Percentiles rank a stretch among this genome's conserved stretches.
These are phyloP conservation scores for Poecilia gillii DNA, from an alignment of 2,797 vertebrate genomes.

Conservation along the genomic window DNA sequence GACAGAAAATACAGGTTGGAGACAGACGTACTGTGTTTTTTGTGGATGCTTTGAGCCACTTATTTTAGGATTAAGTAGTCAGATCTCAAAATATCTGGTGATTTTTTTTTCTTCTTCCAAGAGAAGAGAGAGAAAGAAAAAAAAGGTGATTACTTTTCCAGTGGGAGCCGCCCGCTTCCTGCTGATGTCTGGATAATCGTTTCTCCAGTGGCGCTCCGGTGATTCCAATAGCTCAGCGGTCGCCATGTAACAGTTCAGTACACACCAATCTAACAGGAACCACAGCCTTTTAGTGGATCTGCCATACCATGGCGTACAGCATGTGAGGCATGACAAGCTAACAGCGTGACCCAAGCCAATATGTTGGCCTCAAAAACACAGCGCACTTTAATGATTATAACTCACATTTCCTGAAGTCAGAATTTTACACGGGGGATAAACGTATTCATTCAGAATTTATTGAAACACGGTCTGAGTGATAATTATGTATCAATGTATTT, in stretches of 20 bases:
- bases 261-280: slow-evolving; percentile 41
- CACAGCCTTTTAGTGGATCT: slow-evolving; percentile 18
- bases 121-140: slow-evolving; percentile 16
- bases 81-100: slow-evolving; percentile 69
- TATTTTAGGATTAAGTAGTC: slow-evolving; percentile 68
- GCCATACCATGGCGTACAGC: slow-evolving; percentile 14
- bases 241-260: slow-evolving; percentile 52
- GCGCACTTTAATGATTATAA: background rate
- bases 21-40: slow-evolving; percentile 23
- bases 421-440: background rate
- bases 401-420: background rate
- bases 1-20: slow-evolving; percentile 19
- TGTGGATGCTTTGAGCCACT: slow-evolving; percentile 42
- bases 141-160: slow-evolving; percentile 66
- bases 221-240: slow-evolving; percentile 49
- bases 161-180: slow-evolving; percentile 56
- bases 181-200: slow-evolving; percentile 60
- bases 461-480: background rate
- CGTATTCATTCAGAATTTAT: background rate
- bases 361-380: background rate
- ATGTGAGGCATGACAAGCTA: slow-evolving; percentile 30
- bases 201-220: slow-evolving; percentile 55
- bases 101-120: slow-evolving; percentile 53
- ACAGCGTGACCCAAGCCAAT: slow-evolving; percentile 10
- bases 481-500: background rate